Conservation (phyloP, 2,113 vertebrate species). For the Tetrao urogallus region DNA sequence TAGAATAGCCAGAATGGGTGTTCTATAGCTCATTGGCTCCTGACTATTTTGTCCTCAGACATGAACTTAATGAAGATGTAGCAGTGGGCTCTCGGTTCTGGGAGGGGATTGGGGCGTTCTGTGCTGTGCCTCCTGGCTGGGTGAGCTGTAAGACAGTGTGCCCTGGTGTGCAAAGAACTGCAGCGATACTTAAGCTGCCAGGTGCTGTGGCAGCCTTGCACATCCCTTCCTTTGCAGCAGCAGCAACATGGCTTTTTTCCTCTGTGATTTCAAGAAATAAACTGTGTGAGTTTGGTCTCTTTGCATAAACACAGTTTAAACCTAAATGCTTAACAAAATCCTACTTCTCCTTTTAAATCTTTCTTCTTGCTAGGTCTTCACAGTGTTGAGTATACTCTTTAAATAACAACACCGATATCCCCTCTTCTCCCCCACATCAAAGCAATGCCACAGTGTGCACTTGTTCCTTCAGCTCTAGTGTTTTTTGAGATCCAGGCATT, state of each 20-base stretch:
- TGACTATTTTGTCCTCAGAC: neutral
- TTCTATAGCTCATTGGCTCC: neutral
- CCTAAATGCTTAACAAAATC: neutral
- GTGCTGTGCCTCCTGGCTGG: neutral
- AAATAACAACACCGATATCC: neutral
- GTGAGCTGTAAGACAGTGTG: rapidly evolving
- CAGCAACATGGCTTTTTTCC: neutral
- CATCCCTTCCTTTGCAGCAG: neutral
- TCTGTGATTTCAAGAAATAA: conserved; percentile 38
- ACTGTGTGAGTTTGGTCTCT: neutral
- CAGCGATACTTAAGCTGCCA: neutral
- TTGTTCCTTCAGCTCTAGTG: neutral
- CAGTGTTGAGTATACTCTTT: neutral
- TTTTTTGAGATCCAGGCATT: neutral
- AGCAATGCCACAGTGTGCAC: neutral
- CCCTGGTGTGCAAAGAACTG: neutral
- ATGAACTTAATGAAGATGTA: neutral
- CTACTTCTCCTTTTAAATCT: neutral
- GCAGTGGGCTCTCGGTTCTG: neutral
- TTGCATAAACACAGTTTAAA: neutral
- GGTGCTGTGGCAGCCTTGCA: neutral
- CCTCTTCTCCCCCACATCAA: neutral
- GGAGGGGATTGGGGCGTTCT: neutral
- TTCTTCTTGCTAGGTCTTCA: neutral
- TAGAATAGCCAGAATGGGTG: conserved; percentile 12